Conservation (phyloP, 2,797 vertebrate genomes). For the Etheostoma perlongum region DNA sequence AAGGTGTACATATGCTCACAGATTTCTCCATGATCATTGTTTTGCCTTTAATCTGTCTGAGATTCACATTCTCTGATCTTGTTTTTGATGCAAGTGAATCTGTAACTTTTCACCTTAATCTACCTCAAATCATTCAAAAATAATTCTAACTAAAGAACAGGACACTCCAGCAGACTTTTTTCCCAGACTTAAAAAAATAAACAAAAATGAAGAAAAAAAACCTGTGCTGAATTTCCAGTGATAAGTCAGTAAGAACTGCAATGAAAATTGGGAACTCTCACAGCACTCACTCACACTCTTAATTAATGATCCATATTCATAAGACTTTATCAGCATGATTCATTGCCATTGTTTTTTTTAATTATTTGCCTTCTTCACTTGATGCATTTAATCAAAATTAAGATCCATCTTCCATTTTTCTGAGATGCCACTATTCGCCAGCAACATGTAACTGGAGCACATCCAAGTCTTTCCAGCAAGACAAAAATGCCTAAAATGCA, state of each 20-base stretch:
- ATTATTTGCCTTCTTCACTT: slow-evolving; percentile 45
- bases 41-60: slow-evolving; percentile 6
- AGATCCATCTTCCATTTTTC: slow-evolving; percentile 34
- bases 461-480: slow-evolving; percentile 44
- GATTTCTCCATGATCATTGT: slow-evolving; percentile 9
- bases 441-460: slow-evolving; percentile 44
- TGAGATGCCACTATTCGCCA: slow-evolving; percentile 40
- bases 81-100: slow-evolving; percentile 19
- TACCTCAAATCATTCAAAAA: not conserved
- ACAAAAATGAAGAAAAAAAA: not conserved
- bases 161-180: not conserved
- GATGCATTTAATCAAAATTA: slow-evolving; percentile 58
- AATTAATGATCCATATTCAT: slow-evolving; percentile 64
- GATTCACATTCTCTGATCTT: slow-evolving; percentile 19
- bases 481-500: slow-evolving; percentile 37
- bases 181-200: slow-evolving; percentile 16
- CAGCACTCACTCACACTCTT: slow-evolving; percentile 48
- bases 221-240: slow-evolving; percentile 19
- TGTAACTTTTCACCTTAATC: slow-evolving; percentile 20
- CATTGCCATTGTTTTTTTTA: slow-evolving; percentile 37
- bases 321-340: slow-evolving; percentile 52
- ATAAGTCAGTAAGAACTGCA: slow-evolving; percentile 37
- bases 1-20: slow-evolving; percentile 5
- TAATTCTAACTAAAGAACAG: not conserved
- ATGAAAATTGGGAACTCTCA: slow-evolving; percentile 50